Evolutionary conservation across 2,888 invertebrate genomes (phyloP), one percentile per base, ranked within the genome.

Genomic region (Octodonta nipae): DNA sequence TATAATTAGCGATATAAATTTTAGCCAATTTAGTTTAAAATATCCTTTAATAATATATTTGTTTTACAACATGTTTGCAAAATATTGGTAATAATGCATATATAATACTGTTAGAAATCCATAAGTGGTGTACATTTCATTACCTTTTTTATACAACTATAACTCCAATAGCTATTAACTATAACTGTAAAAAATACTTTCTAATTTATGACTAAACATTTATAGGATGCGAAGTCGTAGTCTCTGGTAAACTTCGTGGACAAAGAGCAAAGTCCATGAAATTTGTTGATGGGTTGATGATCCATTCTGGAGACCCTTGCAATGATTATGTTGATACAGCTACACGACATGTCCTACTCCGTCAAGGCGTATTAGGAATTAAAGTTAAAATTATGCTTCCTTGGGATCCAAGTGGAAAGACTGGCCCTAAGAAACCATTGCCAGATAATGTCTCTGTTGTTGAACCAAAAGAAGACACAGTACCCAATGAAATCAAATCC

Each of bases 211-310:
- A n/a, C n/a, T n/a, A n/a, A n/a, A n/a, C n/a, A n/a, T n/a, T n/a
- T n/a, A n/a, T 32, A 61, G 96, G 95, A 45, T 95, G 95, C 54
- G 95, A 95, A 64, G 96, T 99, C 1, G 95, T 99, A 2, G 98
- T 99, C 2, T 95, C 93, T 32, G 98, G 98, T 42, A 99, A 99
- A 68, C 75, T 99, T 45, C 73, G 98, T 57, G 98, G 98, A 44
- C 98, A 99, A 70, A 76, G 98, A 70, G 98, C 98, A 45, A 99
- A 98, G 69, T 91, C 93, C 34, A 99, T 98, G 98, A 98, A 99
- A 67, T 99, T 99, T 61, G 93, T 95, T 22, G 98, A 99, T 55
- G 98, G 98, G 42, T 76, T 98, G 40, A 99, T 99, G 98, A 98
- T 99, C 61, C 98, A 99, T 71, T 91, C 91, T 47, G 98, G 98